A percentile compares a stretch with the other conserved stretches of the same genome.
phyloP scores from a whole-genome alignment of 2,888 invertebrate species.

The Limnephilus marmoratus region DNA sequence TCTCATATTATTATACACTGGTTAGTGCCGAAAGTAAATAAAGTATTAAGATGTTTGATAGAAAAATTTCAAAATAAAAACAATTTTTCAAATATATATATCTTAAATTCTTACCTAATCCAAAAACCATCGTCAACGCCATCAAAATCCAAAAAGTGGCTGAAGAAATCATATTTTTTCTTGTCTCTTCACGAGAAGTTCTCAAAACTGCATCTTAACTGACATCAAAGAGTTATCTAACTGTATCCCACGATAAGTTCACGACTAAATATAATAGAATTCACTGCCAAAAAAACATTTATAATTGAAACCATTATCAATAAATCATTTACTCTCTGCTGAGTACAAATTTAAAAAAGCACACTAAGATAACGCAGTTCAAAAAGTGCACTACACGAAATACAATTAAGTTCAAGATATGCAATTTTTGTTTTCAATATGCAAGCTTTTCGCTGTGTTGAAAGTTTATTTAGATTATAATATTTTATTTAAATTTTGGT shows the following conservation, averaged over 20 bases:
- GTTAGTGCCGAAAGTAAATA: no score
- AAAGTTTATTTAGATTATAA: no score
- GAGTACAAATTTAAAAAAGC: no score
- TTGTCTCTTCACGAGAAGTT: neutral
- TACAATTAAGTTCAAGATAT: neutral
- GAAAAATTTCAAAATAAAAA: neutral
- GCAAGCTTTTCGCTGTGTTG: neutral
- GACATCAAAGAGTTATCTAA: neutral
- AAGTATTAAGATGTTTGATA: neutral
- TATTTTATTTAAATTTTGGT: neutral
- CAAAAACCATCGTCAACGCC: slow-evolving; percentile 25
- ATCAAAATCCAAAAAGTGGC: slow-evolving; percentile 36
- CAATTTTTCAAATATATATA: neutral
- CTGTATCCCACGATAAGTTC: neutral
- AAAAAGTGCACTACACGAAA: neutral
- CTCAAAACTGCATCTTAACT: neutral
- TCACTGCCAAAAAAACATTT: neutral
- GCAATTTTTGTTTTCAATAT: neutral
- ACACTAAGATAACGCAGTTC: neutral
- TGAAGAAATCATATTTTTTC: slow-evolving; percentile 13
- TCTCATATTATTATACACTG: no score
- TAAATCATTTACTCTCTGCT: neutral
- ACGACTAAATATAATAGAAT: neutral
- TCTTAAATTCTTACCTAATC: slow-evolving; percentile 14
- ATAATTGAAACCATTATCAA: neutral